phyloP scores from a whole-genome alignment of 2,797 vertebrate species.

The Garrulus glandarius region DNA sequence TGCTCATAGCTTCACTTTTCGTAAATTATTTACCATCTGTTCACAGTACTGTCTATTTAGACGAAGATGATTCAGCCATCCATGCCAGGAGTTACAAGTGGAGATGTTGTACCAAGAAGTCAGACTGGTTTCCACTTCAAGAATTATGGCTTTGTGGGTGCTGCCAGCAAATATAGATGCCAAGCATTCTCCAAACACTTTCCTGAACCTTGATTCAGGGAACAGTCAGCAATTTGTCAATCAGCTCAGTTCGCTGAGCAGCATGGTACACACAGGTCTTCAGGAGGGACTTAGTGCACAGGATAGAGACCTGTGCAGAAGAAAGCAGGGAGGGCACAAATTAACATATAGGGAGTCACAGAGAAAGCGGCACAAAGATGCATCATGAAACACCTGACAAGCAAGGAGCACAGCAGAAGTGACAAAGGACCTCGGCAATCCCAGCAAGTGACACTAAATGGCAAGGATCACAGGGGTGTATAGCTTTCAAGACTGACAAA shows the following conservation, averaged over 20 bases:
- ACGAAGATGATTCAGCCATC: slow-evolving; percentile 44
- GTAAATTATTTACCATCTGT: slow-evolving; percentile 65
- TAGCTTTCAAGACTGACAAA: slow-evolving; percentile 6
- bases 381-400: background rate
- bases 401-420: background rate
- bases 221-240: slow-evolving; percentile 10
- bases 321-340: background rate
- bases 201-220: background rate
- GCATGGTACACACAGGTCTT: background rate
- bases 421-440: slow-evolving; percentile 2
- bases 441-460: background rate
- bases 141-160: slow-evolving; percentile 8
- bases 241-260: background rate
- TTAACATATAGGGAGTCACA: background rate
- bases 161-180: slow-evolving; percentile 10
- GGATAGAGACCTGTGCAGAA: background rate
- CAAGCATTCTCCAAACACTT: slow-evolving; percentile 16
- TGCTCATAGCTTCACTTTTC: slow-evolving; percentile 34
- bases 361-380: background rate
- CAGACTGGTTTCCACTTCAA: slow-evolving; percentile 40
- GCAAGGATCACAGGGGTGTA: background rate
- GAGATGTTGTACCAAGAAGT: slow-evolving; percentile 38
- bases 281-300: background rate
- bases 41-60: slow-evolving; percentile 57
- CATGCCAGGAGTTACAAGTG: slow-evolving; percentile 45